Conservation (phyloP, 1,140 invertebrate species). For the Subanguina moxae region DNA sequence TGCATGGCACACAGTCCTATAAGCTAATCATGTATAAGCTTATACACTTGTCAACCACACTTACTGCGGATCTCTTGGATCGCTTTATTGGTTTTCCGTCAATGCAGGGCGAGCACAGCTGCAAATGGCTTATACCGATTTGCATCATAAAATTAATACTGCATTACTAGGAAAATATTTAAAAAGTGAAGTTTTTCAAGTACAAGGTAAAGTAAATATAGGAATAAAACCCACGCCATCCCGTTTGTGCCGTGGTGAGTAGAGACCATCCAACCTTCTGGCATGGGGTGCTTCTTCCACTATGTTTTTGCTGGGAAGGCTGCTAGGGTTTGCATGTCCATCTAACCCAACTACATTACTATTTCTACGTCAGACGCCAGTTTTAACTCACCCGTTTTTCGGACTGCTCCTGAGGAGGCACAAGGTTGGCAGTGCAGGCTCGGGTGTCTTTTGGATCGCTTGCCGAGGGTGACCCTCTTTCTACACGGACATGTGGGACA, state of each 20-base stretch:
- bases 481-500: constrained; percentile 46
- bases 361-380: too few species aligned
- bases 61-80: background rate
- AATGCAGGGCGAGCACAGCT: constrained; percentile 14
- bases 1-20: constrained; percentile 29
- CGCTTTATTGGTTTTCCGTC: constrained; percentile 31
- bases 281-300: constrained; percentile 24
- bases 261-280: background rate
- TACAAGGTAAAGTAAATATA: background rate
- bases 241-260: constrained; percentile 12
- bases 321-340: too few species aligned
- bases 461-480: constrained; percentile 36
- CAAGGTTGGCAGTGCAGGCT: constrained; percentile 36
- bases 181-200: too few species aligned
- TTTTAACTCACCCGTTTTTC: too few species aligned
- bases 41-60: background rate
- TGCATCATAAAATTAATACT: constrained; percentile 12
- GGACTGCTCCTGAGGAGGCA: background rate
- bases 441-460: constrained; percentile 34
- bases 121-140: background rate
- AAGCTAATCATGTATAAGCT: background rate
- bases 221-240: background rate
- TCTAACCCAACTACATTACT: too few species aligned
- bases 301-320: background rate
- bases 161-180: too few species aligned